Percentiles rank a stretch among this genome's conserved stretches.
These are phyloP conservation scores for Megaceryle alcyon DNA, from an alignment of 2,797 vertebrate species.

Conservation along the genomic window DNA sequence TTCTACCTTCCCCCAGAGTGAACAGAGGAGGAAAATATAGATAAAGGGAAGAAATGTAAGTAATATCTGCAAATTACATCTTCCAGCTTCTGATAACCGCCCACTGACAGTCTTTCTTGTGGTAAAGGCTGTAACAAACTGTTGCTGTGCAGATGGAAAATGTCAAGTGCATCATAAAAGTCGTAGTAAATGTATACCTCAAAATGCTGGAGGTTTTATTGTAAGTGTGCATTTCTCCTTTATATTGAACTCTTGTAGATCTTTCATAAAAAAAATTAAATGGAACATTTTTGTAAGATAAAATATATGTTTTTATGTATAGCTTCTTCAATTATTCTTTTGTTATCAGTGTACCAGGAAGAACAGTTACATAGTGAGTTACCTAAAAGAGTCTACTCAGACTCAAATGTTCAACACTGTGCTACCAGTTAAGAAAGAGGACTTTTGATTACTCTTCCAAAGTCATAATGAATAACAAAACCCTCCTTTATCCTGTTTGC, in stretches of 20 bases:
- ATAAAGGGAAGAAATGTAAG: not conserved
- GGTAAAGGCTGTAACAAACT: constrained; percentile 1
- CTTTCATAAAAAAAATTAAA: not conserved
- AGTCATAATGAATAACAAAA: not conserved
- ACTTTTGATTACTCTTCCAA: not conserved
- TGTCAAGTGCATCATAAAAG: not conserved
- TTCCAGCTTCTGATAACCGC: not conserved
- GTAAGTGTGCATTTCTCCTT: not conserved
- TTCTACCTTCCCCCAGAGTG: not conserved
- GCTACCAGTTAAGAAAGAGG: not conserved
- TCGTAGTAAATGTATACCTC: not conserved
- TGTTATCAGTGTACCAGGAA: not conserved
- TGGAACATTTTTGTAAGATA: not conserved
- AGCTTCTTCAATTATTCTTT: not conserved
- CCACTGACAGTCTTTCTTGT: not conserved
- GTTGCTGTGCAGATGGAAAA: not conserved
- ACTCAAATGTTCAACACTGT: not conserved
- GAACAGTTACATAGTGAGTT: not conserved
- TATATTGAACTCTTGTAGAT: not conserved
- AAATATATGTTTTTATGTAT: not conserved
- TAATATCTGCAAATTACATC: not conserved
- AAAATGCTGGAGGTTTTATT: not conserved
- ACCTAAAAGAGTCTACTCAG: not conserved
- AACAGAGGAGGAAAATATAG: not conserved
- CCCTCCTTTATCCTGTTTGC: not conserved